A percentile compares a stretch with the other conserved stretches of the same genome.
These are phyloP conservation scores for Xestia sexstrigata DNA, from an alignment of 2,888 invertebrate species.

Conservation along the genomic window DNA sequence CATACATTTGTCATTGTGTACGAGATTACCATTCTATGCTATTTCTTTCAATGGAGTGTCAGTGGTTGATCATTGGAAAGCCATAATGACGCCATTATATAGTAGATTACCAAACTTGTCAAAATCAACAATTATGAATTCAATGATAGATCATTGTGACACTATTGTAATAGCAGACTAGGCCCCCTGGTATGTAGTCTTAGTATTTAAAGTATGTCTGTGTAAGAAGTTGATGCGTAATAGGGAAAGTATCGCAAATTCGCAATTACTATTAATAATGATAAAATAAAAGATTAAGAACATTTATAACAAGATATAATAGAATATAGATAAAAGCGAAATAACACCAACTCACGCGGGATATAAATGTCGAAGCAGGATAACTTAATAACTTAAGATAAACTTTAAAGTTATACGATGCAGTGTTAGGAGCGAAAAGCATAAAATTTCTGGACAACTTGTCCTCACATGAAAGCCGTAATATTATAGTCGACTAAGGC, in stretches of 20 bases:
- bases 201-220: background rate
- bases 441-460: slow-evolving; percentile 23
- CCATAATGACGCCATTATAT: too few relatives aligned
- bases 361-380: slow-evolving; percentile 38
- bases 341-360: slow-evolving; percentile 8
- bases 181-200: background rate
- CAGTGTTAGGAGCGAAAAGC: slow-evolving; percentile 26
- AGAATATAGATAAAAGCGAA: slow-evolving; percentile 17
- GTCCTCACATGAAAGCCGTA: background rate
- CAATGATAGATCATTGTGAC: too few relatives aligned
- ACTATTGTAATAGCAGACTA: too few relatives aligned
- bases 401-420: slow-evolving; percentile 44
- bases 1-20: too few relatives aligned
- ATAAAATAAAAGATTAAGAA: slow-evolving; percentile 14
- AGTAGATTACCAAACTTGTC: too few relatives aligned
- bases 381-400: slow-evolving; percentile 23
- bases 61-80: too few relatives aligned
- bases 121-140: too few relatives aligned
- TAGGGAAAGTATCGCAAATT: background rate
- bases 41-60: too few relatives aligned
- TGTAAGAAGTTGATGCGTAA: background rate
- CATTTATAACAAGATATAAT: slow-evolving; percentile 38
- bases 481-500: background rate
- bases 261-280: background rate
- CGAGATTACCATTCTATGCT: too few relatives aligned